A percentile compares a stretch with the other conserved stretches of the same genome.
Evolutionary conservation across 2,797 vertebrate species (phyloP).

Genomic region (Bradypus variegatus): DNA sequence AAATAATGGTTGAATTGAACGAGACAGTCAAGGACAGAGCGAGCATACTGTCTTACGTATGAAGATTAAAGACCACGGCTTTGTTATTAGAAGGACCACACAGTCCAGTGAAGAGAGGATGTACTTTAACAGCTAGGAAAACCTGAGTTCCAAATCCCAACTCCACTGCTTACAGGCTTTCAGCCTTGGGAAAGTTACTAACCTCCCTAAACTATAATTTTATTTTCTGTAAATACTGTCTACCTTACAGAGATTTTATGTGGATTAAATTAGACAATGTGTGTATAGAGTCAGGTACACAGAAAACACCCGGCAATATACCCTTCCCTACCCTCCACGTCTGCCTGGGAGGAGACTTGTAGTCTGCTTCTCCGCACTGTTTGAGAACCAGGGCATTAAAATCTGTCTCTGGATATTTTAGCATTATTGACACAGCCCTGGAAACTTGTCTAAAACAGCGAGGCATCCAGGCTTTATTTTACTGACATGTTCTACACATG

Average conservation of each 20-base stretch:
- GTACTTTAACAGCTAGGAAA: slow-evolving; percentile 1
- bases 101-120: not conserved
- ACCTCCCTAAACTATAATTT: slow-evolving; percentile 55
- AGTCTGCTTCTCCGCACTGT: not conserved
- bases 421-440: not conserved
- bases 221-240: slow-evolving; percentile 58
- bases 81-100: not conserved
- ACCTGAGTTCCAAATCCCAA: not conserved
- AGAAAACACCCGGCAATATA: not conserved
- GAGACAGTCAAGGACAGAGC: not conserved
- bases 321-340: not conserved
- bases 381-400: not conserved
- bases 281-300: not conserved
- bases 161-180: not conserved
- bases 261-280: slow-evolving; percentile 56
- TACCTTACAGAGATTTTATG: slow-evolving; percentile 59
- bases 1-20: not conserved
- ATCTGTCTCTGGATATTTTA: not conserved
- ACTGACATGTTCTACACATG: not conserved
- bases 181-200: slow-evolving; percentile 46
- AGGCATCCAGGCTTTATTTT: not conserved
- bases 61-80: not conserved
- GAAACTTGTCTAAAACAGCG: not conserved
- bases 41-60: not conserved
- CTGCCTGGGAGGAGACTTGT: not conserved